Evolutionary conservation across 2,113 vertebrate genomes (phyloP).

Genomic region (Trogon surrucura): DNA sequence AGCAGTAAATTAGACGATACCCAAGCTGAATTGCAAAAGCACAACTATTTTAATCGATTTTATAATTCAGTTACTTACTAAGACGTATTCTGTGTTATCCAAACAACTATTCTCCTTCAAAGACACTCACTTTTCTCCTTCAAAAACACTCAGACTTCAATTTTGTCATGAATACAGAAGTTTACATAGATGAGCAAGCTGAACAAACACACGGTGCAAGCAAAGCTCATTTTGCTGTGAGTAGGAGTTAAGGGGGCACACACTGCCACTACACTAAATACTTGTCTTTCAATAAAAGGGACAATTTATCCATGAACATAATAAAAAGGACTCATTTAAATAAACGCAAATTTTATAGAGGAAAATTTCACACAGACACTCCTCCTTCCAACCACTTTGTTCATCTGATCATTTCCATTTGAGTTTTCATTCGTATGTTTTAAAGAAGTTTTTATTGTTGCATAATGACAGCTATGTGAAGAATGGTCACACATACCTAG

Average conservation of each 20-base stretch:
- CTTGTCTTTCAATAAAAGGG: background rate
- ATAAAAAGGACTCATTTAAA: background rate
- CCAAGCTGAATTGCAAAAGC: background rate
- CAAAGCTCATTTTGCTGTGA: background rate
- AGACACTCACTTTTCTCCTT: background rate
- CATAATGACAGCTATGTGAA: slow-evolving; percentile 65
- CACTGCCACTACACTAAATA: background rate
- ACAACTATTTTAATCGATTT: background rate
- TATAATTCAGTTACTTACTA: background rate
- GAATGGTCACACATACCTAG: slow-evolving; percentile 67
- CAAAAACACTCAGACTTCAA: background rate
- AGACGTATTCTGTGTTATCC: background rate
- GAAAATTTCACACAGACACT: background rate
- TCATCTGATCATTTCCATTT: slow-evolving; percentile 20
- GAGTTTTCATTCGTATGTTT: background rate
- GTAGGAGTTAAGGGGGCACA: background rate
- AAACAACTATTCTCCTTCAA: background rate
- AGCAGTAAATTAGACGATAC: background rate
- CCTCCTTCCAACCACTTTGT: background rate
- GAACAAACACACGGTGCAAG: background rate
- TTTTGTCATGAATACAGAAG: background rate
- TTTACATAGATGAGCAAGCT: background rate
- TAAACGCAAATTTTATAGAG: background rate
- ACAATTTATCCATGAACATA: background rate
- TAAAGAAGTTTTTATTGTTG: slow-evolving; percentile 54